Percentiles rank a stretch among this genome's conserved stretches.
phyloP scores from a whole-genome alignment of 2,797 vertebrate species.

The Sebastes hopkinsi region DNA sequence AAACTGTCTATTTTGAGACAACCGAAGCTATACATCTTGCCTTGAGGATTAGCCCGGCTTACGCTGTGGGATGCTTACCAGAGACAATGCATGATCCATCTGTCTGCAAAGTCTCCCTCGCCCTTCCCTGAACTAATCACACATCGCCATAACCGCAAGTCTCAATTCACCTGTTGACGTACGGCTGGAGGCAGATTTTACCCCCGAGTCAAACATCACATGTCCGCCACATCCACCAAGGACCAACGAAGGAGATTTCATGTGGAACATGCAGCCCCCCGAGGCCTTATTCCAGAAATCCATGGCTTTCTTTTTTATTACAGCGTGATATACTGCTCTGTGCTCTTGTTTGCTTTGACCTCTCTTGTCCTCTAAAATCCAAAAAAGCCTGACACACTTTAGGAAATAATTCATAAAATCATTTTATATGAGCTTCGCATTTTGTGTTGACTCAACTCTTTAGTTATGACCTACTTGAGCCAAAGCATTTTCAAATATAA shows the following conservation, averaged over 20 bases:
- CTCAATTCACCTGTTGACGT: constrained; percentile 66
- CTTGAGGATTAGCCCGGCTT: constrained; percentile 53
- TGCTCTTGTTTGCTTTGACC: constrained; percentile 59
- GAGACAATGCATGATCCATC: constrained; percentile 59
- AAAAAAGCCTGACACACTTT: constrained; percentile 56
- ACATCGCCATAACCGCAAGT: constrained; percentile 51
- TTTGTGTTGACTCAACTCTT: constrained; percentile 69
- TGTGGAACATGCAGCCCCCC: constrained; percentile 33
- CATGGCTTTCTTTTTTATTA: constrained; percentile 11
- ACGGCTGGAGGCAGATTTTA: constrained; percentile 46
- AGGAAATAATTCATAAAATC: constrained; percentile 82
- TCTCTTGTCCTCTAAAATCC: constrained; percentile 56
- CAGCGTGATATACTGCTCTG: constrained; percentile 32
- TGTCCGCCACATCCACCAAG: constrained; percentile 43
- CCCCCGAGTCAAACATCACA: constrained; percentile 28
- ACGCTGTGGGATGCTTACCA: constrained; percentile 26
- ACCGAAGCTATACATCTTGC: constrained; percentile 28
- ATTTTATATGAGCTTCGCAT: constrained; percentile 77
- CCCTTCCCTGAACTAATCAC: constrained; percentile 68
- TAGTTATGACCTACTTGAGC: constrained; percentile 64
- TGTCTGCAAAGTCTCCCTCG: constrained; percentile 36
- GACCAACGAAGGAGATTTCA: constrained; percentile 52
- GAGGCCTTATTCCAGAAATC: constrained; percentile 51
- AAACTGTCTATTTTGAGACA: constrained; percentile 46
- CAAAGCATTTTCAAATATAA: constrained; percentile 66